Evolutionary conservation across 1,140 invertebrate genomes (phyloP), one percentile per base, ranked within the genome.

Genomic region (Grapholita molesta): DNA sequence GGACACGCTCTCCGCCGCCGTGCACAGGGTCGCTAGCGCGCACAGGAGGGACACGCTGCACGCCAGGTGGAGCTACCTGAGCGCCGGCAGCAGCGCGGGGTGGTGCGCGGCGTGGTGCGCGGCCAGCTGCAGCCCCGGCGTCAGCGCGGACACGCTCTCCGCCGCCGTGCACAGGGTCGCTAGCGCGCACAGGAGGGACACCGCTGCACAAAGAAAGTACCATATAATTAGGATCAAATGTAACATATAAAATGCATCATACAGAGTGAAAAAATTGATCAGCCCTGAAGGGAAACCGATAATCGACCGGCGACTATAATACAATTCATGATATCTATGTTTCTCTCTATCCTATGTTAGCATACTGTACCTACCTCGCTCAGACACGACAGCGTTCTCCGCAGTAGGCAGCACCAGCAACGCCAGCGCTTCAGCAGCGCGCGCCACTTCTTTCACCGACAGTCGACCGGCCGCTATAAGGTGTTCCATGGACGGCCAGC

Each of bases 381-480:
- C 84, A 0, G 77, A 83, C 5, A 83, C 79, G 3, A 71, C 69
- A n/a, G 78, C 79, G 25, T 71, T 77, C 18, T 88, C 86, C 0
- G 76, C 73, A 11, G 78, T 73, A 11, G 86, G 88, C 64, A 89
- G 69, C 35, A 89, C 78, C 0, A 90, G 76, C 11, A 82, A 21
- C 0, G 88, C 77, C 3, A 89, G 67, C 1, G 85, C 83, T 30
- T 89, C 85, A 2, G 86, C 84, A 0, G 76, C 76, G 0, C 81
- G 70, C 2, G 73, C 78, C 0, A 66, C 68, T 64, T 87, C 84
- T 9, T 68, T 67, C 0, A 21, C 52, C 11, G 65, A 38, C 0
- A 84, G 76, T 3, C 80, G 9, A 0, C 68, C 69, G n/a, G 66
- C 64, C 0, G 66, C 24, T 21, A 86, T 21, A 28, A 78, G 6